Percentiles rank a stretch among this genome's conserved stretches.
Evolutionary conservation across 2,888 invertebrate species (phyloP).

Genomic region (Apamea sordens): DNA sequence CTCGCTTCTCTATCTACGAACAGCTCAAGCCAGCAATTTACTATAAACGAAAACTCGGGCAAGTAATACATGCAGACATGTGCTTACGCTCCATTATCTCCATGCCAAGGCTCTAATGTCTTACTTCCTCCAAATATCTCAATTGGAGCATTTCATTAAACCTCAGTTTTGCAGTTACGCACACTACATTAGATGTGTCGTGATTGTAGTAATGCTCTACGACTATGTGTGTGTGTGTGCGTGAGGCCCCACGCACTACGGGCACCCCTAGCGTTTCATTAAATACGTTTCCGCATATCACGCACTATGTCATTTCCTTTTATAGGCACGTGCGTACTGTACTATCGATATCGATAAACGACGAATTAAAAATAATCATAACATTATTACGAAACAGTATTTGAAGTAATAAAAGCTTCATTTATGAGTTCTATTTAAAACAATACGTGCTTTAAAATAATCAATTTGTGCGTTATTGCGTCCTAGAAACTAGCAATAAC

Average conservation of each 20-base stretch:
- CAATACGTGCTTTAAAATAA: constrained; percentile 46
- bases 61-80: constrained; percentile 53
- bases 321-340: constrained; percentile 72
- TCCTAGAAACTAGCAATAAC: constrained; percentile 44
- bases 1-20: constrained; percentile 16
- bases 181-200: constrained; percentile 55
- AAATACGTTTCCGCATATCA: constrained; percentile 90
- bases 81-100: constrained; percentile 55
- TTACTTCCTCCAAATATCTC: constrained; percentile 66
- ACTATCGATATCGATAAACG: constrained; percentile 71
- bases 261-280: constrained; percentile 89
- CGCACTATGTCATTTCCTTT: constrained; percentile 90
- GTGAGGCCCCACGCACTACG: constrained; percentile 78
- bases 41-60: constrained; percentile 40
- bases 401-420: constrained; percentile 26
- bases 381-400: constrained; percentile 26
- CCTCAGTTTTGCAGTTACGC: constrained; percentile 68
- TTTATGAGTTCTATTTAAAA: constrained; percentile 40
- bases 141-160: constrained; percentile 63
- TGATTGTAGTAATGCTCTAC: constrained; percentile 50
- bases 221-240: constrained; percentile 55
- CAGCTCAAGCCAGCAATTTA: constrained; percentile 35
- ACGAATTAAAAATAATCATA: constrained; percentile 32
- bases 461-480: constrained; percentile 43
- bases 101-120: constrained; percentile 65